These are phyloP conservation scores for Folsomia candida DNA, from an alignment of 2,888 invertebrate species.

Conservation along the genomic window DNA sequence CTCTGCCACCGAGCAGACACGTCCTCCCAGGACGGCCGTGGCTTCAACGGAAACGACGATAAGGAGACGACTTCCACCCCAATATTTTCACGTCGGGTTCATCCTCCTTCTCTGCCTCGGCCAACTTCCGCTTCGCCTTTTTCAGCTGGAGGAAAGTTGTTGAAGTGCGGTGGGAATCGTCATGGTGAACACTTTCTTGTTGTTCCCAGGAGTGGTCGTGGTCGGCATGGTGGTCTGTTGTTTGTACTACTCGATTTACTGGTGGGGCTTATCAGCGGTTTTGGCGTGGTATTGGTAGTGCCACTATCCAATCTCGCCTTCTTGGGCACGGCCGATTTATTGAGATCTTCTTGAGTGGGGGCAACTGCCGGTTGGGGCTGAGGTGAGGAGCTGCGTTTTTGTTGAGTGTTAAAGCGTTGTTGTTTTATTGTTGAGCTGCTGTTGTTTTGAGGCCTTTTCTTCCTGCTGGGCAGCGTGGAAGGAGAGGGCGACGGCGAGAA, in stretches of 20 bases:
- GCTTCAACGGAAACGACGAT: not conserved
- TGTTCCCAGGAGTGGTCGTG: not conserved
- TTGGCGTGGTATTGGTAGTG: not conserved
- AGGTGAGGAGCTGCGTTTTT: not conserved
- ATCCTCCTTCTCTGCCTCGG: not conserved
- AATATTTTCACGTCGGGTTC: not conserved
- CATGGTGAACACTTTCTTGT: no score
- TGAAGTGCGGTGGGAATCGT: no score
- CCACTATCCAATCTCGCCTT: not conserved
- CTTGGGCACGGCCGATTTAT: not conserved
- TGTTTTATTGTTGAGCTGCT: not conserved
- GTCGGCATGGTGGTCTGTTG: not conserved
- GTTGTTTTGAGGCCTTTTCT: not conserved
- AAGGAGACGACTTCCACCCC: not conserved
- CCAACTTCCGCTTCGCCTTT: not conserved
- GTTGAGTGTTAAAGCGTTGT: not conserved
- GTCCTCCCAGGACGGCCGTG: not conserved
- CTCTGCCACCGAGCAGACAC: not conserved
- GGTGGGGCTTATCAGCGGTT: not conserved
- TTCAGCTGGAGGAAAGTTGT: not conserved
- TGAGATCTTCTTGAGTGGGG: not conserved
- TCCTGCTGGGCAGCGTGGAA: conserved; percentile 9
- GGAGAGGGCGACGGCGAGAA: conserved; percentile 2
- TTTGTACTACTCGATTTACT: not conserved
- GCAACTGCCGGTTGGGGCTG: not conserved